Evolutionary conservation across 1,140 invertebrate genomes (phyloP), one percentile per base, ranked within the genome.

Genomic region (Mactra quadrangularis): DNA sequence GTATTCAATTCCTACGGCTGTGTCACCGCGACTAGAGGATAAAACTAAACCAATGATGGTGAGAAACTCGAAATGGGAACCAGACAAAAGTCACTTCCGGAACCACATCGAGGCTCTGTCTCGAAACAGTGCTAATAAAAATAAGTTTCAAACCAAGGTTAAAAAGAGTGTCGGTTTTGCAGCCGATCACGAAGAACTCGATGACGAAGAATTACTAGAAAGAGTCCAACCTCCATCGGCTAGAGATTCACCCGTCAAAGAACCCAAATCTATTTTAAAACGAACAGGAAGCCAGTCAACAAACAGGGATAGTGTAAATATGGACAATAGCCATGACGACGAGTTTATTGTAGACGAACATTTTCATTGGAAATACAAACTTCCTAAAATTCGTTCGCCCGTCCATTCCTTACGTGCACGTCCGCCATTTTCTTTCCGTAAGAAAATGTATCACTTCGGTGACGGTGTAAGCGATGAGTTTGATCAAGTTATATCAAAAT

Each of bases 261-360:
- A 55, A 74, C 59, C 57, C 19, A 82, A 82, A 66, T 75, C 79
- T 41, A 82, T 82, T 27, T 47, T 82, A 17, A 82, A 82, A 52
- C 38, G 79, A 7, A 29, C 59, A 33, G 38, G 25, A 31, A 82
- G 27, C 38, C 55, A 53, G 17, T 47, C 57, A 27, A 13, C 3
- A 11, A 19, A 29, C 9, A 35, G 13, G 19, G 64, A 50, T 3
- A 27, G 31, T 9, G 9, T 27, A 27, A 68, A 29, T 31, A 33
- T 22, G 7, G 33, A 68, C 25, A 35, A 74, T 19, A 45, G 0
- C 25, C 3, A 38, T 4, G 50, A 66, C 15, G 79, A 82, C 15
- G 71, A 75, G 22, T 66, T 45, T 75, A 2, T 75, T 31, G 68
- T 41, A 2, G 62, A 64, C 35, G 79, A 66, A 71, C 70, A 52